Evolutionary conservation across 2,797 vertebrate species (phyloP).

Genomic region (Fistularia tabacaria): DNA sequence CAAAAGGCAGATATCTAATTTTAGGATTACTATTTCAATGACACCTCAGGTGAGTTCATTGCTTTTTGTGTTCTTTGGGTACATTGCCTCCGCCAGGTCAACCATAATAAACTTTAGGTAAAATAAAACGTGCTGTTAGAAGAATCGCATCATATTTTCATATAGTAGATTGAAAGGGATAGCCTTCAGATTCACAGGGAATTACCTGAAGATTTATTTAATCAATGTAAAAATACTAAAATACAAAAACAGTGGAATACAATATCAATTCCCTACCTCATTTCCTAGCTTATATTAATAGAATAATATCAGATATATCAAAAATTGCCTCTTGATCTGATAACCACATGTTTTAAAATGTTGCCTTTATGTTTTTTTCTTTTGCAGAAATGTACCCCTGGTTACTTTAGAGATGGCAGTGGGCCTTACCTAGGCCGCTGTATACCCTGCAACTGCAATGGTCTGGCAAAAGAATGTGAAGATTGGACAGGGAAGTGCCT

Average conservation of each 20-base stretch:
- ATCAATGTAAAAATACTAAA: no score
- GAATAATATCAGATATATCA: no score
- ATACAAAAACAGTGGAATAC: background rate
- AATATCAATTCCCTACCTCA: no score
- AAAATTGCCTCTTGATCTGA: no score
- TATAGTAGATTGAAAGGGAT: no score
- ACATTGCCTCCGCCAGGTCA: no score
- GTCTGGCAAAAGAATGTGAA: constrained; percentile 82
- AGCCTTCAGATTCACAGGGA: no score
- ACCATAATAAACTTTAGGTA: no score
- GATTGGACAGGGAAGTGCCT: constrained; percentile 85
- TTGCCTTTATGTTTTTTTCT: constrained; percentile 11
- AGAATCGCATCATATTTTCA: no score
- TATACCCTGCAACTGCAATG: constrained; percentile 85
- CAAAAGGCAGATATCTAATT: constrained; percentile 30
- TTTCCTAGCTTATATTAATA: no score
- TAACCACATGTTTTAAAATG: background rate
- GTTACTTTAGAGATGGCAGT: constrained; percentile 80
- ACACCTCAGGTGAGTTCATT: constrained; percentile 4
- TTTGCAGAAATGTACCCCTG: constrained; percentile 81
- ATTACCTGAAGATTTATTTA: no score
- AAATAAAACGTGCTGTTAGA: no score
- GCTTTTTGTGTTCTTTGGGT: constrained; percentile 3
- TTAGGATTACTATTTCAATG: background rate
- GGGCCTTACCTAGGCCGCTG: constrained; percentile 75